A percentile compares a stretch with the other conserved stretches of the same genome.
These are phyloP conservation scores for Oscheius sp. DNA, from an alignment of 2,888 invertebrate species.

Conservation along the genomic window DNA sequence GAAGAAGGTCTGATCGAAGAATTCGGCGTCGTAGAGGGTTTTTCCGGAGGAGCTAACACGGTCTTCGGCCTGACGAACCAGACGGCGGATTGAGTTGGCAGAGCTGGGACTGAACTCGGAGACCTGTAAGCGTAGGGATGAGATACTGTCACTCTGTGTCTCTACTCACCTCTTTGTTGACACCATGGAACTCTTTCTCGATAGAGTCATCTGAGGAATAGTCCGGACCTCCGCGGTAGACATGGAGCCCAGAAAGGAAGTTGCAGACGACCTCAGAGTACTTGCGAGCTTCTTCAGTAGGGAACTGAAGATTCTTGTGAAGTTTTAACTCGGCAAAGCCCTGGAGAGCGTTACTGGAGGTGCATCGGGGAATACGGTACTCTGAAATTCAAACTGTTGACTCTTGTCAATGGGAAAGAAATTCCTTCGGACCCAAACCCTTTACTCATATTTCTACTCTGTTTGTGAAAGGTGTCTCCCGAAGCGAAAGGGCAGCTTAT, in stretches of 20 bases:
- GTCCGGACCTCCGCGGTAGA: constrained; percentile 54
- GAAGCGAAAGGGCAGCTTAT: too few relatives aligned
- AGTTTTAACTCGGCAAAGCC: constrained; percentile 45
- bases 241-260: constrained; percentile 69
- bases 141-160: background rate
- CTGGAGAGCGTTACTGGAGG: constrained; percentile 48
- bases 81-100: constrained; percentile 36
- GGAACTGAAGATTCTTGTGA: constrained; percentile 50
- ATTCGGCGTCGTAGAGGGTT: constrained; percentile 43
- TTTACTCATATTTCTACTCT: too few relatives aligned
- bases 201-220: constrained; percentile 41
- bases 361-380: constrained; percentile 55
- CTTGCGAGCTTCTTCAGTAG: constrained; percentile 46
- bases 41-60: background rate
- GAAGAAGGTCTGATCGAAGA: constrained; percentile 58
- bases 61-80: constrained; percentile 33
- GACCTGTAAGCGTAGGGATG: constrained; percentile 4
- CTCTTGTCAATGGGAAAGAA: too few relatives aligned
- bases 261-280: constrained; percentile 71
- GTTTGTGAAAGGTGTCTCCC: too few relatives aligned
- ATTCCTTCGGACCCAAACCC: too few relatives aligned
- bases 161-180: constrained; percentile 39
- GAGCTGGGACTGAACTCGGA: constrained; percentile 25
- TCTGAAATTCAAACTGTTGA: constrained; percentile 42
- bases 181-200: constrained; percentile 52